phyloP scores from a whole-genome alignment of 2,888 invertebrate species.

The Ceraclea dissimilis region DNA sequence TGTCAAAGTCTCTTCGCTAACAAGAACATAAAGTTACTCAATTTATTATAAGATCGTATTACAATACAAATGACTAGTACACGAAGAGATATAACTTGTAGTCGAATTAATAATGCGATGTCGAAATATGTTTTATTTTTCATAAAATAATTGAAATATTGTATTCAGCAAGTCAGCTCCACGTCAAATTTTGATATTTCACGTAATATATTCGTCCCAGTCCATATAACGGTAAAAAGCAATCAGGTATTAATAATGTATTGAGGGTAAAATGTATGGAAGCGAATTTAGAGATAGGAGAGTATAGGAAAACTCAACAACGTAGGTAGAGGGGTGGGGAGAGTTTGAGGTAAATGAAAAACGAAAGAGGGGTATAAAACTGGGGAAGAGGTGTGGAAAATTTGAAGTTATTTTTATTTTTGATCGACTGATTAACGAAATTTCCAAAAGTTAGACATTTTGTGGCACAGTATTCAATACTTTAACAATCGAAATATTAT shows the following conservation, averaged over 20 bases:
- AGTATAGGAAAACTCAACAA: neutral
- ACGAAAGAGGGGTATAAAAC: conserved; percentile 16
- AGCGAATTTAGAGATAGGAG: neutral
- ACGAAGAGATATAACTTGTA: no score
- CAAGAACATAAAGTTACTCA: no score
- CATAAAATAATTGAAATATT: no score
- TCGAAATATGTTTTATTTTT: no score
- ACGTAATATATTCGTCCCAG: no score
- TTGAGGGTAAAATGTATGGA: neutral
- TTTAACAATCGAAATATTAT: neutral
- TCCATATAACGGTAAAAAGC: neutral
- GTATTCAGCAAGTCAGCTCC: no score
- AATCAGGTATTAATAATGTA: conserved; percentile 6
- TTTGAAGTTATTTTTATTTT: neutral
- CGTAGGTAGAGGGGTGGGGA: conserved; percentile 16
- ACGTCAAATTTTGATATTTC: no score
- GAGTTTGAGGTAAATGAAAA: conserved; percentile 7
- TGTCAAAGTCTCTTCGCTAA: no score
- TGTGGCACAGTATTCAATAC: neutral
- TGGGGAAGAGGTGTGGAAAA: conserved; percentile 2
- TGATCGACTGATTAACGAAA: neutral
- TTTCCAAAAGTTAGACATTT: no score
- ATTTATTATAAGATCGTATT: no score
- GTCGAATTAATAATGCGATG: no score
- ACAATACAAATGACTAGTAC: no score